These are phyloP conservation scores for Gymnocypris eckloni DNA, from an alignment of 2,797 vertebrate genomes.

Conservation along the genomic window DNA sequence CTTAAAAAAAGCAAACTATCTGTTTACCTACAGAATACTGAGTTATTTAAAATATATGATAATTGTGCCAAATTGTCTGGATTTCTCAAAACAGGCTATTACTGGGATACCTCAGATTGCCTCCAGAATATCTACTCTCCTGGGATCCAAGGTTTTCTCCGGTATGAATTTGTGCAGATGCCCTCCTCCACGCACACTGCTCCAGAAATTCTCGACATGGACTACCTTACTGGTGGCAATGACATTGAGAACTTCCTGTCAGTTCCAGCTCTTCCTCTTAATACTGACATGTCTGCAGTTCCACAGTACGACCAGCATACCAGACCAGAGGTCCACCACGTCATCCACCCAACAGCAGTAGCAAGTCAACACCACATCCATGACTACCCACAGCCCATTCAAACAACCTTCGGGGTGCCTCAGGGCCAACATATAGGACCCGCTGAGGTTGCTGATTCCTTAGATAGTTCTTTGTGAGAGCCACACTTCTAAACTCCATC, in stretches of 20 bases:
- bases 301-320: constrained; percentile 80
- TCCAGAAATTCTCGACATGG: constrained; percentile 73
- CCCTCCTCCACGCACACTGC: constrained; percentile 75
- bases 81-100: constrained; percentile 77
- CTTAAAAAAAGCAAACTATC: no score
- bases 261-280: constrained; percentile 79
- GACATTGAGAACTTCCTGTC: constrained; percentile 86
- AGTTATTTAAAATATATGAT: background rate
- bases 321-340: constrained; percentile 72
- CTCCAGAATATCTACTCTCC: constrained; percentile 84
- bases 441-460: constrained; percentile 23
- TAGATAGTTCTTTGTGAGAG: constrained; percentile 60
- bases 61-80: background rate
- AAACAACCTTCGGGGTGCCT: constrained; percentile 65
- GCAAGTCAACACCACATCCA: constrained; percentile 39
- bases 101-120: constrained; percentile 91
- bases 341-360: constrained; percentile 75
- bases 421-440: constrained; percentile 21
- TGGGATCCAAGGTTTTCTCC: constrained; percentile 84
- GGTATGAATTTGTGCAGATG: constrained; percentile 80
- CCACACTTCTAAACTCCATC: constrained; percentile 75
- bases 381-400: constrained; percentile 17
- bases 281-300: constrained; percentile 79
- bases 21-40: background rate
- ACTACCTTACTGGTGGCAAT: constrained; percentile 83